Base-by-base conservation (phyloP, 2,113 vertebrate species). In the Thamnaconus septentrionalis region DNA sequence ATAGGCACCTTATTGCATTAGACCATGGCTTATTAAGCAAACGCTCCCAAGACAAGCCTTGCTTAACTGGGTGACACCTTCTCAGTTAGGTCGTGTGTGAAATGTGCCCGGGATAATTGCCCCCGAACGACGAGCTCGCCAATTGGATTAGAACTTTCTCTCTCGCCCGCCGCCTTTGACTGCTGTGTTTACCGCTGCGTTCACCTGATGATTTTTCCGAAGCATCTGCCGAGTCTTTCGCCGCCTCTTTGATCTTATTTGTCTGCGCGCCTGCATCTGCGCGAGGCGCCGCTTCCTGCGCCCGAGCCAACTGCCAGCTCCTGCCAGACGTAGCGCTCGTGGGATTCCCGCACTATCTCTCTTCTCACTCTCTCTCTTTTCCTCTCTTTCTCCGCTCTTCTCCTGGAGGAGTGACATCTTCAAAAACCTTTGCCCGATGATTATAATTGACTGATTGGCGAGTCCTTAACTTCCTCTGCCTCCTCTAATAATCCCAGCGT, bases 1-100 rank as follows among this genome's bases (percentile, higher is more conserved):
- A 87, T 89, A 84, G 88, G 90, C 88, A 88, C 87, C 87, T 89
- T 89, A 91, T 91, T 91, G 91, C 88, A 88, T 91, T 90, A 91
- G 87, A 71, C 66, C 84, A 91, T 58, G 90, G 87, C 83, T 90
- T 91, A 91, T 92, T 93, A 91, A 88, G 83, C 90, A 87, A 87
- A 90, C 79, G 85, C 86, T 91, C 88, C 87, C 85, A 91, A 88
- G 88, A 82, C 84, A 86, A 81, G 88, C 85, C 83, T 88, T 88
- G 85, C 86, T 93, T 90, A 92, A 90, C 88, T 85, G 85, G 89
- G 82, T 85, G 89, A 90, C 89, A 89, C 87, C 79, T 70, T 86
- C 81, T 90, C 90, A 89, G 88, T 91, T 90, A 90, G 87, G 82
- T 77, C 65, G 73, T 82, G 78, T 82, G 77, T 75, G 72, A 87